These are phyloP conservation scores for Polydesmus complanatus DNA, from an alignment of 2,888 invertebrate genomes.

Conservation along the genomic window DNA sequence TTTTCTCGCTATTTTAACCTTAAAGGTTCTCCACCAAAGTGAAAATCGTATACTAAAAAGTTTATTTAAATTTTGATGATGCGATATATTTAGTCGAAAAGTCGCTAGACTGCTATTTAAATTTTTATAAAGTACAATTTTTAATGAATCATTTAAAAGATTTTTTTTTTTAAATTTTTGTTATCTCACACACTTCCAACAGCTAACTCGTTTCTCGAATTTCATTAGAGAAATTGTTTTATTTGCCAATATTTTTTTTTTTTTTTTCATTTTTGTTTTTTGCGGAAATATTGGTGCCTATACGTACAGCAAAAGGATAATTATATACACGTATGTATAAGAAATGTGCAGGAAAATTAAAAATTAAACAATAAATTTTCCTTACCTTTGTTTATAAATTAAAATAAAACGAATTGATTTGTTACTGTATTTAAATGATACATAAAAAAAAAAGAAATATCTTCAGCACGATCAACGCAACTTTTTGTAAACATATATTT, in stretches of 20 bases:
- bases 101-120: too few relatives aligned
- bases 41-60: too few relatives aligned
- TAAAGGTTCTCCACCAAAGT: too few relatives aligned
- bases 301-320: background rate
- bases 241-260: background rate
- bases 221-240: background rate
- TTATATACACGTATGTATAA: background rate
- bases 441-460: background rate
- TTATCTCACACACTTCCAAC: background rate
- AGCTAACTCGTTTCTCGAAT: background rate
- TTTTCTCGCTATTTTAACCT: too few relatives aligned
- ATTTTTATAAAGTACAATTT: background rate
- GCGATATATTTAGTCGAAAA: too few relatives aligned
- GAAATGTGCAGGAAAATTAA: background rate
- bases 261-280: too few relatives aligned
- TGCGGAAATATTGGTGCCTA: background rate
- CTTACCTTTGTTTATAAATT: background rate
- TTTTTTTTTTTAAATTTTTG: too few relatives aligned
- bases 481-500: background rate
- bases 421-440: too few relatives aligned
- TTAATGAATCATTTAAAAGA: background rate
- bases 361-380: too few relatives aligned
- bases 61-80: too few relatives aligned
- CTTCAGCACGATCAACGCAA: background rate
- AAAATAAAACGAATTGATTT: too few relatives aligned